Conservation (phyloP, 2,113 vertebrate species). For the Myiozetetes cayanensis region DNA sequence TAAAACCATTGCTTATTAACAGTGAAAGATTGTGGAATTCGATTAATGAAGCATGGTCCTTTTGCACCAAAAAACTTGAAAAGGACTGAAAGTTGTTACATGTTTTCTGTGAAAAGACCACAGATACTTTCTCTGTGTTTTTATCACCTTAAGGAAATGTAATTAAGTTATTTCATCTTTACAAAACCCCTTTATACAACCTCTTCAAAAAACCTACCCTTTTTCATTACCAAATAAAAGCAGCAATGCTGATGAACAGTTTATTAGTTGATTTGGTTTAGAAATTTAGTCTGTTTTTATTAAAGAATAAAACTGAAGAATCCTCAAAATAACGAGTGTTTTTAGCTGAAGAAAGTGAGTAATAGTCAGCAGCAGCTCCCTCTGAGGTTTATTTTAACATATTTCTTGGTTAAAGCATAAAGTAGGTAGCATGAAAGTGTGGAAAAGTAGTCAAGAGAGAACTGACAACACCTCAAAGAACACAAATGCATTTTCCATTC, state of each 20-base stretch:
- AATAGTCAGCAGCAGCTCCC: neutral
- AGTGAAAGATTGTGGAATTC: neutral
- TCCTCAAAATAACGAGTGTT: neutral
- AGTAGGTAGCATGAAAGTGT: neutral
- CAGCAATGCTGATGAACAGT: neutral
- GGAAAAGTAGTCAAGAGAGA: neutral
- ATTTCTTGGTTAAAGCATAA: constrained; percentile 2
- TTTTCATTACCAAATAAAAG: neutral
- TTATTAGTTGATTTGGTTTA: constrained; percentile 10
- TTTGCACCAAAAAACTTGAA: neutral
- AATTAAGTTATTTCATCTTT: constrained; percentile 32
- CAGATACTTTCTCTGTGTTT: constrained; percentile 7
- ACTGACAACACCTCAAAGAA: neutral
- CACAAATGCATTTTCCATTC: neutral
- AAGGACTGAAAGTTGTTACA: neutral
- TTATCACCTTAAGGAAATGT: constrained; percentile 6
- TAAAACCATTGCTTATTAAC: neutral
- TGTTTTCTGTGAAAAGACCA: neutral
- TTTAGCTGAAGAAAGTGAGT: neutral
- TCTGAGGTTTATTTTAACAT: neutral
- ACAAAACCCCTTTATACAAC: neutral
- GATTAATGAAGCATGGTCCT: neutral
- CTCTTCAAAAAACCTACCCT: neutral
- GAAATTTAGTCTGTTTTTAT: constrained; percentile 16
- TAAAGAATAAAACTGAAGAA: constrained; percentile 16